Percentiles rank a stretch among this genome's conserved stretches.
Conservation (phyloP, 2,113 vertebrate species). For the Cebus imitator region DNA sequence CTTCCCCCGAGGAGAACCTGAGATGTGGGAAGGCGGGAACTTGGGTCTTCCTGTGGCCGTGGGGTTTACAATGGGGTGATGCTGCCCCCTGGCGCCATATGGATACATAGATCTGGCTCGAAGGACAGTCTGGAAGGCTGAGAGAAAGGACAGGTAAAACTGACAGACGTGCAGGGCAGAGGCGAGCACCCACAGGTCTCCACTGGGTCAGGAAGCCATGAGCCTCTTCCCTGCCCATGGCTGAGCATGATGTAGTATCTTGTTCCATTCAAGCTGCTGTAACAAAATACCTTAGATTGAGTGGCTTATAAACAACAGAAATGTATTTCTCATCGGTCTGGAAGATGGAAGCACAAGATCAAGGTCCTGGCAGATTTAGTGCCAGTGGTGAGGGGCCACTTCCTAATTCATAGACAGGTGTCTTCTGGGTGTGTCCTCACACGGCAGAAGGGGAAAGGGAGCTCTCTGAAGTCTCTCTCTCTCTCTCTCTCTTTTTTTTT, state of each 20-base stretch:
- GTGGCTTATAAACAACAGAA: background rate
- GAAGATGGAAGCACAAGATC: background rate
- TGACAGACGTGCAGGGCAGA: background rate
- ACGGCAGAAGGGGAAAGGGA: background rate
- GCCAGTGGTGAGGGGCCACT: background rate
- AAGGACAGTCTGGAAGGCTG: background rate
- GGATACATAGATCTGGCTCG: background rate
- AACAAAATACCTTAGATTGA: background rate
- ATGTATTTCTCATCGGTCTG: background rate
- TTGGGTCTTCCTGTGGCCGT: accelerated
- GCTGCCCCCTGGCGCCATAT: slow-evolving; percentile 58
- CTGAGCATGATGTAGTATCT: background rate
- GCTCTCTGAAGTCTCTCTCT: background rate
- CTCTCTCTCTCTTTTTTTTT: too few species aligned
- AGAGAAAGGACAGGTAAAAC: background rate
- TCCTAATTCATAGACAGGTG: too few species aligned
- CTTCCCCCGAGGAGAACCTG: background rate
- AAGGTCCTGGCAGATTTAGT: background rate
- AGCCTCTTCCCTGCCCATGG: background rate
- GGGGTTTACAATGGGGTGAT: background rate
- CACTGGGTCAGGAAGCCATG: background rate
- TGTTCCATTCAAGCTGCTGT: too few species aligned
- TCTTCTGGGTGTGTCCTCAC: background rate
- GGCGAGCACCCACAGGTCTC: background rate
- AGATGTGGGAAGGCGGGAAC: background rate